phyloP scores from a whole-genome alignment of 2,113 vertebrate genomes.

The Porphyrio hochstetteri region DNA sequence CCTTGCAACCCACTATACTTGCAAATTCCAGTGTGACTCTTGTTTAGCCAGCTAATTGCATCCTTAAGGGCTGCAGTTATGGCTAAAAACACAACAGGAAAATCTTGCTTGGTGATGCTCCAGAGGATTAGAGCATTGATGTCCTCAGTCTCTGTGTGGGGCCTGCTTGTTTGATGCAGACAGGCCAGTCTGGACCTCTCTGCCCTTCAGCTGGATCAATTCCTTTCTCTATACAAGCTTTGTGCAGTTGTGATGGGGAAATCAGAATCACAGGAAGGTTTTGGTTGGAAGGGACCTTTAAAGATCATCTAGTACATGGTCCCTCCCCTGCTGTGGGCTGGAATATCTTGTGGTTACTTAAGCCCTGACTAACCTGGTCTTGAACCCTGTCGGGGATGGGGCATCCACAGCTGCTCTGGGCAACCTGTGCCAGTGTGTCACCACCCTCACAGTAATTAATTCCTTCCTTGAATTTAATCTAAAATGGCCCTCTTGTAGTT shows the following conservation, averaged over 20 bases:
- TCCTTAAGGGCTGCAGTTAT: not conserved
- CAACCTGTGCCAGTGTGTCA: not conserved
- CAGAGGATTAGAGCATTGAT: not conserved
- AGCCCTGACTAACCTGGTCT: not conserved
- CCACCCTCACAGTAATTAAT: not conserved
- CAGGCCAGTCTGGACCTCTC: not conserved
- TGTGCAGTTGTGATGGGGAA: not conserved
- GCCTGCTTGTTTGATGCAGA: not conserved
- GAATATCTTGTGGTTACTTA: not conserved
- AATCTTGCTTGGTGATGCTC: slow-evolving; percentile 14
- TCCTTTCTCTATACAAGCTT: not conserved
- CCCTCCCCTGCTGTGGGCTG: not conserved
- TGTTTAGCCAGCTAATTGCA: slow-evolving; percentile 25
- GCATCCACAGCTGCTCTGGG: not conserved
- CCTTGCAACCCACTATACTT: not conserved
- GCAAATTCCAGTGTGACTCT: not conserved
- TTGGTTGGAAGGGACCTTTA: not conserved
- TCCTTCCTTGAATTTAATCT: not conserved
- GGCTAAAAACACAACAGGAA: slow-evolving; percentile 34
- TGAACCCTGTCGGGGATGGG: not conserved
- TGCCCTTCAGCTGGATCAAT: not conserved
- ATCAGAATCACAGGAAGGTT: not conserved
- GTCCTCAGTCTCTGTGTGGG: not conserved
- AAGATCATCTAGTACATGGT: not conserved
- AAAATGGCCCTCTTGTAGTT: not conserved